Conservation (phyloP, 2,888 invertebrate species). For the Mystacides longicornis region DNA sequence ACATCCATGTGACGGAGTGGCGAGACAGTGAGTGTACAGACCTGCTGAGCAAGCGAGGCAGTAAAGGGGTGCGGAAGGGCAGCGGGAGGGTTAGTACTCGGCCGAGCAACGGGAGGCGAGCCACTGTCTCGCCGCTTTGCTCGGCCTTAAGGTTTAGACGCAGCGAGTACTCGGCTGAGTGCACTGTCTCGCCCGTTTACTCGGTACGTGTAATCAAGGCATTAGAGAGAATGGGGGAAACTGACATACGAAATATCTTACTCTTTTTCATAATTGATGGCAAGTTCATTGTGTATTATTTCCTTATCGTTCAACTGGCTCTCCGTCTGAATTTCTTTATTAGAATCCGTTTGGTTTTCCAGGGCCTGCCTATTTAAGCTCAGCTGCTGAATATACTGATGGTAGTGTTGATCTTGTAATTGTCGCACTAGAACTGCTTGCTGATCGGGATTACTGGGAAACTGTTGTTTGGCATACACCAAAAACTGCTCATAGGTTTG, state of each 20-base stretch:
- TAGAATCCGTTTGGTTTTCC: constrained; percentile 30
- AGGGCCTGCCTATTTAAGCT: constrained; percentile 39
- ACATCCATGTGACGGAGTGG: too few species aligned
- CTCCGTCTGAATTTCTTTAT: constrained; percentile 14
- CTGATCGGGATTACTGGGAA: constrained; percentile 76
- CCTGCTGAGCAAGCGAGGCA: too few species aligned
- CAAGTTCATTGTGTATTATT: constrained; percentile 6
- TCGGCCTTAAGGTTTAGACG: too few species aligned
- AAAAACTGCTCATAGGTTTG: constrained; percentile 83
- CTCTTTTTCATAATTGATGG: constrained; percentile 12
- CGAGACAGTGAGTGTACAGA: too few species aligned
- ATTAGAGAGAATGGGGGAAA: too few species aligned
- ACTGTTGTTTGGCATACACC: constrained; percentile 91
- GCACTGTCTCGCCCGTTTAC: too few species aligned
- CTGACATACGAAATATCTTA: constrained; percentile 6
- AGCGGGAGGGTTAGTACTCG: too few species aligned
- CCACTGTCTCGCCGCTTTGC: too few species aligned
- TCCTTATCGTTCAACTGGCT: constrained; percentile 11
- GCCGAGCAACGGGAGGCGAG: too few species aligned
- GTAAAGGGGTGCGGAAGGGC: too few species aligned
- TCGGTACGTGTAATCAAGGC: too few species aligned
- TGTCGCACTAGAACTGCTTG: constrained; percentile 91
- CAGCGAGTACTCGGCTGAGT: too few species aligned
- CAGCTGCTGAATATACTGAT: constrained; percentile 96
- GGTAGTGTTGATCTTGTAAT: constrained; percentile 97